Percentiles rank a stretch among this genome's conserved stretches.
phyloP scores from a whole-genome alignment of 2,797 vertebrate species.

The Brachyrhaphis roseni region DNA sequence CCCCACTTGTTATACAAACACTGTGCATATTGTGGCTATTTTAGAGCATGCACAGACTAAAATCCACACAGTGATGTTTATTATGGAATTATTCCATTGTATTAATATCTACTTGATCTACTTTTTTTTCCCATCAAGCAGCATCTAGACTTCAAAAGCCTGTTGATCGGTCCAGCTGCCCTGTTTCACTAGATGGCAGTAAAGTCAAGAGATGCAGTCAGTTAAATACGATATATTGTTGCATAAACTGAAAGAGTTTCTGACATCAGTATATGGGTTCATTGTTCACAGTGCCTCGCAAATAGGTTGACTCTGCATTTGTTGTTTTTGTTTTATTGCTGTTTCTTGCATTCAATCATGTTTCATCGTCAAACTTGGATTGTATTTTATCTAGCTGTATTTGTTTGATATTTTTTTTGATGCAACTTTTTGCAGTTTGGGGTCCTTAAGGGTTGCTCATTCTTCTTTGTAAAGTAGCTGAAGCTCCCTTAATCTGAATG shows the following conservation, averaged over 20 bases:
- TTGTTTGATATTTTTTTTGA: not conserved
- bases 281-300: not conserved
- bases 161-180: constrained; percentile 43
- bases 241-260: constrained; percentile 27
- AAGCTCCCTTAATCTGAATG: not conserved
- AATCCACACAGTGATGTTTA: not conserved
- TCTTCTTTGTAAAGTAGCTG: not conserved
- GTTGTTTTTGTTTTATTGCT: not conserved
- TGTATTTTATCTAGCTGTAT: not conserved
- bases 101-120: not conserved
- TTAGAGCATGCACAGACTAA: not conserved
- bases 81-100: not conserved
- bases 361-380: not conserved
- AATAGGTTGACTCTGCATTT: not conserved
- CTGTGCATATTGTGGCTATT: not conserved
- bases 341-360: not conserved
- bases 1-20: not conserved
- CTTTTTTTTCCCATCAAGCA: not conserved
- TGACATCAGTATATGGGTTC: constrained; percentile 11
- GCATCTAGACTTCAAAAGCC: constrained; percentile 11
- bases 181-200: constrained; percentile 76
- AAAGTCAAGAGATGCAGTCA: constrained; percentile 58
- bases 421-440: not conserved
- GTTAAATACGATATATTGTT: constrained; percentile 23
- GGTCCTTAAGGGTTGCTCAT: not conserved